Conservation (phyloP, 2,113 vertebrate genomes). For the Antechinus stuartii region DNA sequence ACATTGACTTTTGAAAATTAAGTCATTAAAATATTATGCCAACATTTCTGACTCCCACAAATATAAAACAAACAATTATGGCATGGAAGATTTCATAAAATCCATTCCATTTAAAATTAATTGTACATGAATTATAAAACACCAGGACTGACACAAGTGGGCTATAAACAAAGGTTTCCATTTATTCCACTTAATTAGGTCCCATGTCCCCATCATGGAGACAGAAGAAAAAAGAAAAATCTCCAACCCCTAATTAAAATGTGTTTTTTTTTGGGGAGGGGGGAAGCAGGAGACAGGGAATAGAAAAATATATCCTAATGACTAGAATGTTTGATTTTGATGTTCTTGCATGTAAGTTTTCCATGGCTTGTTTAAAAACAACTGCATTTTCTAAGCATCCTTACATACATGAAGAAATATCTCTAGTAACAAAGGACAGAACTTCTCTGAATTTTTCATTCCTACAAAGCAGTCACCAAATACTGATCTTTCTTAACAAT, state of each 20-base stretch:
- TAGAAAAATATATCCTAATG: neutral
- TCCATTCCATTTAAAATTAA: slow-evolving; percentile 44
- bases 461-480: neutral
- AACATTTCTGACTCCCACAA: slow-evolving; percentile 50
- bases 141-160: neutral
- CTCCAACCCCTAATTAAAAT: neutral
- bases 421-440: neutral
- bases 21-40: slow-evolving; percentile 61
- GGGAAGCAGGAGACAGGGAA: no score
- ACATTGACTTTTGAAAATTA: slow-evolving; percentile 40
- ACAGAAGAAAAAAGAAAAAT: neutral
- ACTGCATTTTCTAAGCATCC: neutral
- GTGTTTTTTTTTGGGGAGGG: neutral
- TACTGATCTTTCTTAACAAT: neutral
- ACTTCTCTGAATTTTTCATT: neutral
- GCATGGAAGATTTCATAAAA: neutral
- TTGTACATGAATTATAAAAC: slow-evolving; percentile 57
- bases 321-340: neutral
- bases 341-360: neutral
- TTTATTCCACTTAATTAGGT: neutral
- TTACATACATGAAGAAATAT: neutral
- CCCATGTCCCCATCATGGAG: neutral
- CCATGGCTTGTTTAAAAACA: neutral
- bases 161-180: neutral
- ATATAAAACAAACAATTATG: slow-evolving; percentile 50